Conservation (phyloP, 2,888 invertebrate species). For the Diarsia rubi region DNA sequence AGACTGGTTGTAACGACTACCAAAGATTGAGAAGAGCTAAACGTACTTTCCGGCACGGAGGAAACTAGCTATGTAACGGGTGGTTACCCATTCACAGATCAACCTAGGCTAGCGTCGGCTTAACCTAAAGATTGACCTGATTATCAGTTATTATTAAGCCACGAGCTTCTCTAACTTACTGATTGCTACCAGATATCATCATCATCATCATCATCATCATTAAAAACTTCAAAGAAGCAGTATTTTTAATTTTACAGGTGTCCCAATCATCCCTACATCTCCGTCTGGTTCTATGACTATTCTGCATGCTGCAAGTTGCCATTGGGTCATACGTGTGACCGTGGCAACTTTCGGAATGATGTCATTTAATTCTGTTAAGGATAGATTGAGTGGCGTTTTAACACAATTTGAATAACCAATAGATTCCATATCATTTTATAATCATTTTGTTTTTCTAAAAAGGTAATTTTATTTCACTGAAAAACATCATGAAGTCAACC, state of each 20-base stretch:
- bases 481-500: neutral
- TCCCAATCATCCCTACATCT: neutral
- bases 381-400: neutral
- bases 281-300: neutral
- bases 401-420: neutral
- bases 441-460: neutral
- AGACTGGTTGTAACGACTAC: too few relatives aligned
- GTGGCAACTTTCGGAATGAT: neutral
- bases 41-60: too few relatives aligned
- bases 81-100: too few relatives aligned
- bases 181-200: neutral
- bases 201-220: neutral
- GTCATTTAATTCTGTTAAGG: neutral
- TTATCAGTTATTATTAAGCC: too few relatives aligned
- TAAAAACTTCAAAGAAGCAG: neutral
- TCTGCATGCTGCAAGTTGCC: neutral
- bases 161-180: neutral
- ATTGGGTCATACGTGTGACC: neutral
- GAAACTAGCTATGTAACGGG: too few relatives aligned
- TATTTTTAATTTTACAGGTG: neutral
- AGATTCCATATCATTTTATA: neutral
- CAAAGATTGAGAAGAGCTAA: too few relatives aligned
- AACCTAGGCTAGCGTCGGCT: too few relatives aligned
- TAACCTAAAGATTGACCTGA: too few relatives aligned
- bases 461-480: neutral